Conservation (phyloP, 2,888 invertebrate genomes). For the Caenorhabditis sp. region DNA sequence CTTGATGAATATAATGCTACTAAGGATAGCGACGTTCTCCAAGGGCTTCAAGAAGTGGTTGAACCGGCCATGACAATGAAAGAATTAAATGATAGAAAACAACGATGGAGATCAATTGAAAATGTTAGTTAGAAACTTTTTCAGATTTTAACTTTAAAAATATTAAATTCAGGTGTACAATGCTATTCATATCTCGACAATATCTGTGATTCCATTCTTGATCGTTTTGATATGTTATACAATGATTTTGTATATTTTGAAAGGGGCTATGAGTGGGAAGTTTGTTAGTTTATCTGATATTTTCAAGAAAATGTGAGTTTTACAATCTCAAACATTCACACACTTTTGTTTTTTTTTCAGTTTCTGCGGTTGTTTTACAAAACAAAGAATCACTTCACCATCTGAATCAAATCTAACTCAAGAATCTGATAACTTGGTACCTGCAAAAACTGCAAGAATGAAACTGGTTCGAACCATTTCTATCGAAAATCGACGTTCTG, state of each 20-base stretch:
- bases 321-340: too few relatives aligned
- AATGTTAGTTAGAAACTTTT: not conserved
- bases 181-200: constrained; percentile 49
- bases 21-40: not conserved
- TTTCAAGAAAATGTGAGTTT: constrained; percentile 24
- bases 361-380: constrained; percentile 32
- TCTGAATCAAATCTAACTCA: constrained; percentile 28
- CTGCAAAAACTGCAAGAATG: constrained; percentile 24
- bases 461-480: constrained; percentile 33
- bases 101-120: not conserved
- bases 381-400: constrained; percentile 14
- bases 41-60: not conserved
- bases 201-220: constrained; percentile 50
- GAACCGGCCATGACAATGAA: not conserved
- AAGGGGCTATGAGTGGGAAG: constrained; percentile 41
- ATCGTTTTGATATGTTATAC: constrained; percentile 50
- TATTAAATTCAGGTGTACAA: constrained; percentile 34
- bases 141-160: not conserved
- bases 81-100: not conserved
- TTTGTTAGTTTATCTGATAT: constrained; percentile 33
- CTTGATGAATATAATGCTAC: not conserved
- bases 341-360: constrained; percentile 1
- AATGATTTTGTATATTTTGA: constrained; percentile 50
- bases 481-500: constrained; percentile 26
- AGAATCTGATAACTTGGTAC: constrained; percentile 23